A percentile compares a stretch with the other conserved stretches of the same genome.
phyloP scores from a whole-genome alignment of 2,888 invertebrate genomes.

The Sabellastarte sp. region DNA sequence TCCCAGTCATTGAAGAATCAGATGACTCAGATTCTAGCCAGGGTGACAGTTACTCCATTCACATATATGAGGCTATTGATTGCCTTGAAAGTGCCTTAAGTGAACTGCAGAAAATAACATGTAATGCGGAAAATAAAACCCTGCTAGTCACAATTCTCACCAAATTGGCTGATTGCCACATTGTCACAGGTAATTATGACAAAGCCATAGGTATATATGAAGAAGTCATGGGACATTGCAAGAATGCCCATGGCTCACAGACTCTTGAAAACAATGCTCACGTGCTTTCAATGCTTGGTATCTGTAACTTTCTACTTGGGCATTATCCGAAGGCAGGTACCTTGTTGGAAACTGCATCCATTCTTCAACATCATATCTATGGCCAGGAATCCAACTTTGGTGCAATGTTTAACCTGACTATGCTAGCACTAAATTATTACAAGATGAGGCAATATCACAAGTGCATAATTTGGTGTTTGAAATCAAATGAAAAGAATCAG shows the following conservation, averaged over 20 bases:
- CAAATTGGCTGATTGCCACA: conserved; percentile 52
- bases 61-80: conserved; percentile 49
- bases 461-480: conserved; percentile 53
- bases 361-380: conserved; percentile 51
- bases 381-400: conserved; percentile 38
- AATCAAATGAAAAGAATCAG: conserved; percentile 45
- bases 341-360: conserved; percentile 52
- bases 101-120: conserved; percentile 38
- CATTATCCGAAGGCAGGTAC: conserved; percentile 54
- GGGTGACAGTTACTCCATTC: conserved; percentile 32
- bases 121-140: conserved; percentile 20
- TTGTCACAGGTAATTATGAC: conserved; percentile 52
- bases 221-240: background rate
- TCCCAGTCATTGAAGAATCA: background rate
- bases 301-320: conserved; percentile 52
- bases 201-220: conserved; percentile 43
- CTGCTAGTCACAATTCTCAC: conserved; percentile 3
- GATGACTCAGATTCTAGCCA: conserved; percentile 14
- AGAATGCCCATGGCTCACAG: conserved; percentile 33
- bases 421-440: conserved; percentile 52
- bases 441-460: conserved; percentile 54
- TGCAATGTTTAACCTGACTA: conserved; percentile 48
- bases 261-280: conserved; percentile 52
- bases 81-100: conserved; percentile 50
- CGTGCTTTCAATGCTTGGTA: conserved; percentile 54